Percentiles rank a stretch among this genome's conserved stretches.
Evolutionary conservation across 1,140 invertebrate genomes (phyloP).

Genomic region (Dendrolimus punctatus): DNA sequence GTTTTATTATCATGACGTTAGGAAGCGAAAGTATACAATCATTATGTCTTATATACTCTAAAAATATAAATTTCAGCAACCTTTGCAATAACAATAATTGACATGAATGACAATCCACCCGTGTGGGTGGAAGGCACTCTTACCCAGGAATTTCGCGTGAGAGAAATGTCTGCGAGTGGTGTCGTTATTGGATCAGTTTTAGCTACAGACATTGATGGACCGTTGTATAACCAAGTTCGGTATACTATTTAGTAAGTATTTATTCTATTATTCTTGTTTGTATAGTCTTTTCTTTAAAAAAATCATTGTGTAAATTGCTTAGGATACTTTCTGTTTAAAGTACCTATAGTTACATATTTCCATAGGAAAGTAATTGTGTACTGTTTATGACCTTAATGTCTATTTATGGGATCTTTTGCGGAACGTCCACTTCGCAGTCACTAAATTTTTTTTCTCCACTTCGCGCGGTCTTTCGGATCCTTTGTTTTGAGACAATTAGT

Average conservation of each 20-base stretch:
- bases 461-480: too few relatives aligned
- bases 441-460: too few relatives aligned
- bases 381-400: too few relatives aligned
- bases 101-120: conserved; percentile 73
- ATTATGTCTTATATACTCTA: conserved; percentile 1
- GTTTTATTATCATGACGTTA: too few relatives aligned
- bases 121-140: conserved; percentile 54
- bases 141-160: conserved; percentile 37
- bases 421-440: too few relatives aligned
- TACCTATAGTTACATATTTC: too few relatives aligned
- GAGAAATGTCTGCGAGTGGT: conserved; percentile 47
- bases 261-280: neutral
- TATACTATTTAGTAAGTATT: conserved; percentile 47
- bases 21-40: too few relatives aligned
- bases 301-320: too few relatives aligned
- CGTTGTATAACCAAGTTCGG: conserved; percentile 64
- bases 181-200: conserved; percentile 64
- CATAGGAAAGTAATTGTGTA: too few relatives aligned
- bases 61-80: conserved; percentile 40
- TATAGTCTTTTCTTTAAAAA: neutral
- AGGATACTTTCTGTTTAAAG: too few relatives aligned
- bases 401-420: too few relatives aligned
- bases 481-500: too few relatives aligned
- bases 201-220: conserved; percentile 73
- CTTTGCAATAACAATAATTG: conserved; percentile 63